phyloP scores from a whole-genome alignment of 2,888 invertebrate genomes.

The Drosophila prolongata region DNA sequence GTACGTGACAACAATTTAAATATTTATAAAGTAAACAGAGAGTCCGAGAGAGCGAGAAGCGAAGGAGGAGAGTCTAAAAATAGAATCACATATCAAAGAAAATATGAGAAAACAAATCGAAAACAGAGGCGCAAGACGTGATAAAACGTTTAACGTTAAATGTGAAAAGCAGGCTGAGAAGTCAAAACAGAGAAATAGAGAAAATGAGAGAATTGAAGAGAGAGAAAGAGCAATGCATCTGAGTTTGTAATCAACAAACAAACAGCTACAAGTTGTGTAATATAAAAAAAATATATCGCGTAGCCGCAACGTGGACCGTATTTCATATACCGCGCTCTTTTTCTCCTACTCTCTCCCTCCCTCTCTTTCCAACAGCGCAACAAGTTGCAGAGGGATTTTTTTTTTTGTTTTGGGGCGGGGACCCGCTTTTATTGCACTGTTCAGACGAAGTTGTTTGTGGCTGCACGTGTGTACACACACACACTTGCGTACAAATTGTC shows the following conservation, averaged over 20 bases:
- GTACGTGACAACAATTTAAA: constrained; percentile 79
- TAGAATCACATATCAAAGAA: constrained; percentile 67
- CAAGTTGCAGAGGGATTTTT: constrained; percentile 66
- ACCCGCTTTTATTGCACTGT: constrained; percentile 45
- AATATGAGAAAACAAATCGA: constrained; percentile 68
- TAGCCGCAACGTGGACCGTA: constrained; percentile 65
- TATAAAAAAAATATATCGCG: constrained; percentile 66
- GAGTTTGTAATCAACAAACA: constrained; percentile 49
- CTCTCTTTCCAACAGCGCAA: constrained; percentile 48
- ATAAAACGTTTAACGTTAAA: constrained; percentile 68
- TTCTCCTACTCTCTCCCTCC: constrained; percentile 7
- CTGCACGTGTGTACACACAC: constrained; percentile 24
- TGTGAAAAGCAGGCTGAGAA: constrained; percentile 50
- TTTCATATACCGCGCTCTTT: constrained; percentile 11
- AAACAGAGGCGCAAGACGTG: constrained; percentile 54
- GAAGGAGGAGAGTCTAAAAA: constrained; percentile 53
- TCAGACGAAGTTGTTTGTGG: constrained; percentile 62
- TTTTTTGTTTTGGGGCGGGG: constrained; percentile 27
- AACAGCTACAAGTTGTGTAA: constrained; percentile 64
- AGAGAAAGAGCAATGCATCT: constrained; percentile 16
- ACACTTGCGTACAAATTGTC: constrained; percentile 7
- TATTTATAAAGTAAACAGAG: constrained; percentile 78
- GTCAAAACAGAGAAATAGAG: constrained; percentile 23
- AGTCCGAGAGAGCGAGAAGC: constrained; percentile 33
- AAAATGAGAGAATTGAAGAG: constrained; percentile 10